Conservation (phyloP, 2,888 invertebrate genomes). For the Halictus ligatus region DNA sequence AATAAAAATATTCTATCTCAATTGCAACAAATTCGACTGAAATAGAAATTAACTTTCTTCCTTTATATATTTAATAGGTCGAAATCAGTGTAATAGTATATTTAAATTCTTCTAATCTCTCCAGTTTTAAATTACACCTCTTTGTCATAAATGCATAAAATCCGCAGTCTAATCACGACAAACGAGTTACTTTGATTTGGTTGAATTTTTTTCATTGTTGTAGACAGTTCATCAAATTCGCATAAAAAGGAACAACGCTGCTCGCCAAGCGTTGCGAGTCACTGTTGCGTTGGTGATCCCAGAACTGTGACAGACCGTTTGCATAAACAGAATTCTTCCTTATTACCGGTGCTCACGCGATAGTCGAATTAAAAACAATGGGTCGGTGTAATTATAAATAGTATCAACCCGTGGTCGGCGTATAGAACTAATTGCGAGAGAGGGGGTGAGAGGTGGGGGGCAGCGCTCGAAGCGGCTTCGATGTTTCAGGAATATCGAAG, state of each 20-base stretch:
- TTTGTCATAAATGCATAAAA: too few species aligned
- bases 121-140: too few species aligned
- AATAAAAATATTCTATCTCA: too few species aligned
- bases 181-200: too few species aligned
- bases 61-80: too few species aligned
- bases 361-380: conserved; percentile 66
- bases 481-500: conserved; percentile 83
- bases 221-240: too few species aligned
- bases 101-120: too few species aligned
- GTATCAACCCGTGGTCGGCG: conserved; percentile 48
- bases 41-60: too few species aligned
- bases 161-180: too few species aligned
- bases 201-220: too few species aligned
- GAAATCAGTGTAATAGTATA: too few species aligned
- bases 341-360: conserved; percentile 13
- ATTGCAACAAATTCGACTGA: too few species aligned
- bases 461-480: conserved; percentile 72
- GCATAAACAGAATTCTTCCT: not conserved
- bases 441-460: conserved; percentile 21
- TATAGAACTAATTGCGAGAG: conserved; percentile 61
- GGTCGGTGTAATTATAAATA: conserved; percentile 74
- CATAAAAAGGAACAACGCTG: not conserved
- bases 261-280: not conserved
- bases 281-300: not conserved
- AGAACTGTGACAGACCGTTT: not conserved